Evolutionary conservation across 2,797 vertebrate genomes (phyloP), one percentile per base, ranked within the genome.

Genomic region (Columba guinea): DNA sequence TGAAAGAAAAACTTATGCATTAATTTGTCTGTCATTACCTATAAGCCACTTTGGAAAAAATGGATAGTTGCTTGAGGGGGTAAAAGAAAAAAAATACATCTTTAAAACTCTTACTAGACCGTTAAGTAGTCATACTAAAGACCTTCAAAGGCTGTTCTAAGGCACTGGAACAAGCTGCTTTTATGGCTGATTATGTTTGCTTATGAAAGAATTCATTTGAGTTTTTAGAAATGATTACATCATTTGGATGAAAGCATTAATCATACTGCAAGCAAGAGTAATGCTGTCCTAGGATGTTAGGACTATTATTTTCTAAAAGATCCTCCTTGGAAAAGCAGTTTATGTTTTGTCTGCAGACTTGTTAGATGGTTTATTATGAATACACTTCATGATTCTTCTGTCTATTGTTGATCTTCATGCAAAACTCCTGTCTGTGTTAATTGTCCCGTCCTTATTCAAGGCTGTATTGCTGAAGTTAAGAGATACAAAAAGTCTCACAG

Each of bases 91-190:
- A 84, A 82, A 34, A 22, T 48, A 37, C 7, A 6, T n/a, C 32
- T 80, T 89, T 69, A 65, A 86, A 90, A 85, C 37, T 59, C 58
- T 55, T 71, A 62, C 19, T 35, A 73, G 53, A 51, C n/a, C 12
- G 2, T 85, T 94, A 91, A 91, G 62, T 26, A 87, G 27, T 83
- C 62, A 52, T 3, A n/a, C 19, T 58, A 46, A 87, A 87, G 65
- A 83, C 37, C 58, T 91, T 94, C 79, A 90, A 93, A 94, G 44
- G 16, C 51, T 65, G 37, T 88, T 97, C 18, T 28, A 27, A 75
- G 24, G 27, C 65, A 86, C 39, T 73, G 79, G 69, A 92, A 87
- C 73, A 81, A 65, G n/a, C 20, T 84, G 58, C 19, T 95, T 96
- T 88, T 91, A 75, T 71, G 44, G 46, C 27, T 93, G 59, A 78